These are phyloP conservation scores for Halcyon chelicuti DNA, from an alignment of 2,797 vertebrate species.

Conservation along the genomic window DNA sequence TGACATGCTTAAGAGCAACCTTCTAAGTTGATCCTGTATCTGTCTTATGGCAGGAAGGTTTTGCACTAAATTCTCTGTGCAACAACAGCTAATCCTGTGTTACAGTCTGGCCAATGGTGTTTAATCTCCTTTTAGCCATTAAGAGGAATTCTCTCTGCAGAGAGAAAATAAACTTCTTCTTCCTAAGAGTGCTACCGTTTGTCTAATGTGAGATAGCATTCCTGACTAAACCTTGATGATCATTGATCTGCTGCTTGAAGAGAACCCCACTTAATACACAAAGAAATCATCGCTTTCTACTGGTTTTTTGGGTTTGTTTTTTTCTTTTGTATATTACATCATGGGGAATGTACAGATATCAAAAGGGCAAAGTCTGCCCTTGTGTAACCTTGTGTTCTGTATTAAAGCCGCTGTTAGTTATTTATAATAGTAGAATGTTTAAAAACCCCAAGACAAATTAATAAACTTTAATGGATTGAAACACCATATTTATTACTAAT, in stretches of 20 bases:
- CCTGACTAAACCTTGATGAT: background rate
- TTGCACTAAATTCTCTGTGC: background rate
- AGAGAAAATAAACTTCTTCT: background rate
- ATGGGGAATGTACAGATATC: background rate
- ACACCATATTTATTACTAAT: background rate
- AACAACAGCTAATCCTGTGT: background rate
- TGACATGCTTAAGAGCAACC: background rate
- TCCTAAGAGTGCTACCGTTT: background rate
- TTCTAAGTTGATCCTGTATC: background rate
- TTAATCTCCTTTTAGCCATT: background rate
- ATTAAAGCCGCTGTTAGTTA: background rate
- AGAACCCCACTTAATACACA: background rate
- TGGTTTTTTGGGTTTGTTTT: too few relatives aligned
- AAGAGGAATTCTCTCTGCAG: background rate
- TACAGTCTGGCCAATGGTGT: background rate
- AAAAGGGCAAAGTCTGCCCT: background rate
- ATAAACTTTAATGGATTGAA: background rate
- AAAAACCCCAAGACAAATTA: background rate
- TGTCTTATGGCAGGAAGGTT: background rate
- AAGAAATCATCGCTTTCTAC: background rate
- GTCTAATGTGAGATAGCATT: background rate
- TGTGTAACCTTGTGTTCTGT: background rate
- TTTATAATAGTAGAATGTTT: background rate
- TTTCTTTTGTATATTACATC: background rate
- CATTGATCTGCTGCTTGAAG: background rate